Percentiles rank a stretch among this genome's conserved stretches.
These are phyloP conservation scores for Anhinga anhinga DNA, from an alignment of 2,113 vertebrate genomes.

Conservation along the genomic window DNA sequence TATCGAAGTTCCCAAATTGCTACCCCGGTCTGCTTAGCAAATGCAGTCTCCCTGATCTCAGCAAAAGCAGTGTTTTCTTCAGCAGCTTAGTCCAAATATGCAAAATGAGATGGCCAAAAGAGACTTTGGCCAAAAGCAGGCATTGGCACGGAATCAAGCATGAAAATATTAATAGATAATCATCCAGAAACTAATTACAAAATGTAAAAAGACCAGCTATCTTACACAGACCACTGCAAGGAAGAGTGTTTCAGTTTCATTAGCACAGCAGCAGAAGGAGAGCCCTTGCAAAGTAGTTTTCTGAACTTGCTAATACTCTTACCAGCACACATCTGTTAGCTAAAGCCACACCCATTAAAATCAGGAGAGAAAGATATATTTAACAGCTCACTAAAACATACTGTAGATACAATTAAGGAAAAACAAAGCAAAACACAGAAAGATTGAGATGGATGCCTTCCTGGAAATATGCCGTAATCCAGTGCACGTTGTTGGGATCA, in stretches of 20 bases:
- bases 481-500: background rate
- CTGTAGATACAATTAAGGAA: background rate
- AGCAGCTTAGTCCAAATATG: background rate
- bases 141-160: background rate
- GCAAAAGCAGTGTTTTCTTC: background rate
- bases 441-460: background rate
- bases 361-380: background rate
- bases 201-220: background rate
- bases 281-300: background rate
- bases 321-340: background rate
- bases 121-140: slow-evolving; percentile 13
- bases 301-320: background rate
- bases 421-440: background rate
- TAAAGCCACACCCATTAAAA: background rate
- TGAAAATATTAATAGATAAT: slow-evolving; percentile 43
- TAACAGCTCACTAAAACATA: background rate
- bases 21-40: background rate
- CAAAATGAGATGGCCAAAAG: background rate
- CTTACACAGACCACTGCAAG: background rate
- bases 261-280: background rate
- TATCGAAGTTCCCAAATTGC: slow-evolving; percentile 2
- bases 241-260: background rate
- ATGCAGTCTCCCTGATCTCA: background rate
- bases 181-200: slow-evolving; percentile 35
- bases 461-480: background rate